Conservation (phyloP, 2,888 invertebrate species). For the Pocota personata region DNA sequence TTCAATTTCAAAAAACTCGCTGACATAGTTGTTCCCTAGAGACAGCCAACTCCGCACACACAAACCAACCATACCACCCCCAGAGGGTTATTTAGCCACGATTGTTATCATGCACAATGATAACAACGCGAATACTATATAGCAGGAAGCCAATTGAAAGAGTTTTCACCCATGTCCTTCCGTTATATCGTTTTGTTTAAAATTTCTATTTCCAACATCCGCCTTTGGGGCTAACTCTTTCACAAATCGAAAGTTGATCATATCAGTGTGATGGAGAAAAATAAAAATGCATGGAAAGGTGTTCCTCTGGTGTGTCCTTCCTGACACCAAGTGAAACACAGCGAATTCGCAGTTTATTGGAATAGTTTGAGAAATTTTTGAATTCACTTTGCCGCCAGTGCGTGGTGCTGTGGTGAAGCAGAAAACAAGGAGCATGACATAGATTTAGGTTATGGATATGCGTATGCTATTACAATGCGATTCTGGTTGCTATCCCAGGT, state of each 20-base stretch:
- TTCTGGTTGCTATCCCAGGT: not conserved
- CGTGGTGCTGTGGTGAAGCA: not conserved
- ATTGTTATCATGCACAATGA: conserved; percentile 9
- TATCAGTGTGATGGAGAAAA: not conserved
- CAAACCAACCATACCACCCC: too few relatives aligned
- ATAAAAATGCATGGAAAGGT: not conserved
- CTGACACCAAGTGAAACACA: not conserved
- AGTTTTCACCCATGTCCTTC: conserved; percentile 16
- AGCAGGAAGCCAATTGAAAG: conserved; percentile 30
- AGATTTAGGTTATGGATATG: not conserved
- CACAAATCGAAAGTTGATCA: conserved; percentile 55
- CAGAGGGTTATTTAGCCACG: not conserved
- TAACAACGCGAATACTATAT: not conserved
- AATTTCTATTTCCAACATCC: conserved; percentile 24
- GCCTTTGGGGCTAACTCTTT: conserved; percentile 17
- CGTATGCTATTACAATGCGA: not conserved
- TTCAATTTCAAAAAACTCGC: not conserved
- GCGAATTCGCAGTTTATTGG: conserved; percentile 26
- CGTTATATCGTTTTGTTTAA: not conserved
- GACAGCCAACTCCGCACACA: not conserved
- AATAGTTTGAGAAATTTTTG: conserved; percentile 27
- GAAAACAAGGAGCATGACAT: not conserved
- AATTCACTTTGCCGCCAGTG: not conserved
- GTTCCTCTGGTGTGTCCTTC: not conserved
- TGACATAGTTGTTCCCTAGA: not conserved